Conservation (phyloP, 1,140 invertebrate genomes). For the Musca domestica region DNA sequence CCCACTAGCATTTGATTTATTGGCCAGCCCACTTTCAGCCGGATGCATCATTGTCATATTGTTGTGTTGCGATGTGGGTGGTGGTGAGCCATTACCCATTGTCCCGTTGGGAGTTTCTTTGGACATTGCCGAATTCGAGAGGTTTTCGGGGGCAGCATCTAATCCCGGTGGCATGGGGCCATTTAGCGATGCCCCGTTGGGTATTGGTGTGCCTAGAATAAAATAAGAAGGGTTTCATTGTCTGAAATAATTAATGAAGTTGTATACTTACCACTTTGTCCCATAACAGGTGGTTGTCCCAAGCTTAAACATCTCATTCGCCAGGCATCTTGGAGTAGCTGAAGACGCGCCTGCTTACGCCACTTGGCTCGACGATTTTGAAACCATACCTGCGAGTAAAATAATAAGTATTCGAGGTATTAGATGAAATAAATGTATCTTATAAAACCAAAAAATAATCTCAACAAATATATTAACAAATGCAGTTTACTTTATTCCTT, state of each 20-base stretch:
- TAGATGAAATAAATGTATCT: too few species aligned
- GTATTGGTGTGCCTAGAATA: conserved; percentile 8
- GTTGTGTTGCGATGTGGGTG: conserved; percentile 4
- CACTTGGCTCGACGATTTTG: conserved; percentile 86
- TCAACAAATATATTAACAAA: too few species aligned
- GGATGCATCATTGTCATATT: conserved; percentile 53
- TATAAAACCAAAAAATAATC: too few species aligned
- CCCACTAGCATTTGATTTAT: conserved; percentile 25
- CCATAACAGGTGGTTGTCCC: conserved; percentile 61
- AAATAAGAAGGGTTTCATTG: neutral
- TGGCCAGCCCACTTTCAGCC: neutral
- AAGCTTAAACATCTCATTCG: conserved; percentile 81
- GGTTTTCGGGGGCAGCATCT: conserved; percentile 36
- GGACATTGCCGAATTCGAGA: conserved; percentile 31
- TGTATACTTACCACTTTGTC: conserved; percentile 41
- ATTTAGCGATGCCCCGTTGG: conserved; percentile 4
- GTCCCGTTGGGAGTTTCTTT: conserved; percentile 12
- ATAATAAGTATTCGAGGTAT: neutral
- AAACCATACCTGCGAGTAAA: conserved; percentile 74
- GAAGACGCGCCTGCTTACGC: conserved; percentile 81
- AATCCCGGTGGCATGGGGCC: conserved; percentile 1
- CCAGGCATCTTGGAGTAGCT: conserved; percentile 85
- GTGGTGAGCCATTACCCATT: neutral
- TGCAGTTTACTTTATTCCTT: too few species aligned
- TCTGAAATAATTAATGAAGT: neutral